Base-by-base conservation (phyloP, 2,888 invertebrate genomes). In the Steromphala cineraria region DNA sequence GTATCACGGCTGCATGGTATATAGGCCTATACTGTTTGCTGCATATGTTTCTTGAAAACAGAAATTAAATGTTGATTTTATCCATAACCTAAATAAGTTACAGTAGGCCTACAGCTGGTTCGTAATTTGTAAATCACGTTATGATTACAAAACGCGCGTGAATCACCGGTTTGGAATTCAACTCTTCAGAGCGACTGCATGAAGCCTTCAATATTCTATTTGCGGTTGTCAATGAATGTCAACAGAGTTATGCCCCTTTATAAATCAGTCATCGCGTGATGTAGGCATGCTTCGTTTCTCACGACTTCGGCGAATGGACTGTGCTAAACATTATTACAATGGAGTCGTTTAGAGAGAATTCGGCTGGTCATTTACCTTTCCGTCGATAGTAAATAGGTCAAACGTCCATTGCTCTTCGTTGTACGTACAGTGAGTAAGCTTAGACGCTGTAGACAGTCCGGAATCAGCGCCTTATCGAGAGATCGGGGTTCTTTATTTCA, bases 211-310 rank as follows among this genome's bases (percentile, higher is more conserved):
- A 46, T 46, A 28, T 62, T 13, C 28, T 17, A 62, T 62, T 62
- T 62, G 62, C 13, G 62, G 62, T 62, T 24, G 62, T 62, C 62
- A 62, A 62, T 62, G 28, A 62, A 62, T 28, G 5, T 17, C n/a
- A n/a, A 19, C n/a, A 71, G 40, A 71, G 71, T 71, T 71, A 40
- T 36, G 31, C 36, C 71, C 71, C 71, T n/a, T 71, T 17, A n/a
- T n/a, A n/a, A 5, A 13, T 8, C 40, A 31, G 28, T 71, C 71
- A 71, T 71, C 71, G 71, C 71, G 71, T 71, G 71, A 71, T 71
- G 71, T 28, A 3, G 31, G 36, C 36, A 36, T 19, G 19, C 40
- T 19, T 40, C 19, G 28, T 10, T 46, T 46, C 46, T 46, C 46
- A 46, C 46, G 46, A 46, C n/a, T 36, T 36, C 8, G 8, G 36